These are phyloP conservation scores for Cebus imitator DNA, from an alignment of 2,113 vertebrate species.

Conservation along the genomic window DNA sequence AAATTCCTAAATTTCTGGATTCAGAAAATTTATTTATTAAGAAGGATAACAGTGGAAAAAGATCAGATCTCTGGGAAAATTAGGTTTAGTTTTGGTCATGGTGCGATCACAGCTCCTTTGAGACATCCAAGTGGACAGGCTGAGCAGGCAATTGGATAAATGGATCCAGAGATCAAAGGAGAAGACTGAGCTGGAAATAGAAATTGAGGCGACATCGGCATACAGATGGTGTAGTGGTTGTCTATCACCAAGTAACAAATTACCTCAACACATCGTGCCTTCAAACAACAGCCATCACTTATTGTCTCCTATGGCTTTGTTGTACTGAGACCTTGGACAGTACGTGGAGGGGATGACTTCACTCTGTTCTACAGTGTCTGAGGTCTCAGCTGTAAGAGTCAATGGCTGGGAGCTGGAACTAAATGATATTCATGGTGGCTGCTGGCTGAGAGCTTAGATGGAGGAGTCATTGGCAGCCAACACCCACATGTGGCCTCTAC, in stretches of 20 bases:
- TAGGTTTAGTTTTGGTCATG: not conserved
- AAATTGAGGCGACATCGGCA: not conserved
- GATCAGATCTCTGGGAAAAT: not conserved
- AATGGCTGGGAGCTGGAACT: slow-evolving; percentile 1
- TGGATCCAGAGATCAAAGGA: not conserved
- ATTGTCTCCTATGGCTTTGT: slow-evolving; percentile 23
- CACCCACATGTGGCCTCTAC: not conserved
- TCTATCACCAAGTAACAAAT: not conserved
- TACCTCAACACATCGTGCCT: not conserved
- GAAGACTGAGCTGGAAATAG: not conserved
- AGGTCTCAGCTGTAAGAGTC: slow-evolving; percentile 40
- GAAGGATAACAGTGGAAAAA: not conserved
- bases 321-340: not conserved
- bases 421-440: slow-evolving; percentile 49
- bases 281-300: not conserved
- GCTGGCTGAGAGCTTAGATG: not conserved
- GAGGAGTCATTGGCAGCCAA: not conserved
- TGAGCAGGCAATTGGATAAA: not conserved
- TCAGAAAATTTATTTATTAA: not conserved
- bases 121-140: not conserved
- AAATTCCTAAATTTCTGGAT: not conserved
- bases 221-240: not conserved
- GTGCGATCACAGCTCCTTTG: not conserved
- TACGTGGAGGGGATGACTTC: slow-evolving; percentile 10
- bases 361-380: not conserved